A percentile compares a stretch with the other conserved stretches of the same genome.
Conservation (phyloP, 2,888 invertebrate genomes). For the Punctoribates punctum region DNA sequence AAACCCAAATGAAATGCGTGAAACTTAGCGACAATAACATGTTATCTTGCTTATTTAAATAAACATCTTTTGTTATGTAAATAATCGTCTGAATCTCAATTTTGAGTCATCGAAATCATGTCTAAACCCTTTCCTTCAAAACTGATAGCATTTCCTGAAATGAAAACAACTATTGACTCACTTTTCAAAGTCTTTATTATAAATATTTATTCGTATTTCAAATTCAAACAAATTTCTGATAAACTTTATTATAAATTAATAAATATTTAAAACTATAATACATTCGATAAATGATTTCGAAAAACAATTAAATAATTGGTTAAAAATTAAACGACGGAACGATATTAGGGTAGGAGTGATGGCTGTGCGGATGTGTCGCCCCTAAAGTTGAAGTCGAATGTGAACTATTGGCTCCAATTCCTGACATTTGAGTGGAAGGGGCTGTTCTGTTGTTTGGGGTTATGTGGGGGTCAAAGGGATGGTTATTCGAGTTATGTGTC, state of each 20-base stretch:
- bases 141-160: too few species aligned
- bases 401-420: not conserved
- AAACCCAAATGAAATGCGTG: too few species aligned
- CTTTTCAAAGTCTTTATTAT: too few species aligned
- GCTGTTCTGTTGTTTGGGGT: constrained; percentile 5
- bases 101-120: too few species aligned
- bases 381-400: not conserved
- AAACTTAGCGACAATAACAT: too few species aligned
- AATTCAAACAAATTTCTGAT: not conserved
- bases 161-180: too few species aligned
- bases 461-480: constrained; percentile 10
- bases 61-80: too few species aligned
- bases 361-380: not conserved
- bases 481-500: constrained; percentile 12
- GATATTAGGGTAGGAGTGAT: constrained; percentile 25
- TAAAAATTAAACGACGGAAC: constrained; percentile 31
- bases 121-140: too few species aligned
- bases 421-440: not conserved
- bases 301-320: not conserved
- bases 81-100: too few species aligned
- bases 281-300: not conserved
- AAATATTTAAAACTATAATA: not conserved
- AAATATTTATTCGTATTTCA: too few species aligned
- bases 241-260: not conserved
- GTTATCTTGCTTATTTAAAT: too few species aligned